Percentiles rank a stretch among this genome's conserved stretches.
Conservation (phyloP, 2,797 vertebrate genomes). For the Pseudopleuronectes americanus region DNA sequence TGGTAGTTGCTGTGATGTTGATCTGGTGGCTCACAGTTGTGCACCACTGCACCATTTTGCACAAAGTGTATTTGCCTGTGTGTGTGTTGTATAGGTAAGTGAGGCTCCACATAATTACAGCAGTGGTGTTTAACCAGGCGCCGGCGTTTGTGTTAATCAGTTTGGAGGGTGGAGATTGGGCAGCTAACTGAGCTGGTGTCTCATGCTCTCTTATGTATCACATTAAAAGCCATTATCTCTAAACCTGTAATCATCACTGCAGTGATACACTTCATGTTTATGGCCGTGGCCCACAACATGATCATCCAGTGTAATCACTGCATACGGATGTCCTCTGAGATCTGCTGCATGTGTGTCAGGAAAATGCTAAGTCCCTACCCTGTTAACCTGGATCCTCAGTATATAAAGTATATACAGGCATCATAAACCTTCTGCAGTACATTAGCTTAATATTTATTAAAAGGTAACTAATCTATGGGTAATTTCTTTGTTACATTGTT, state of each 20-base stretch:
- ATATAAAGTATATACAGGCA: not conserved
- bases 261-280: constrained; percentile 28
- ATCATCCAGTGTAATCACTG: constrained; percentile 34
- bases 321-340: constrained; percentile 33
- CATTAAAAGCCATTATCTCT: constrained; percentile 55
- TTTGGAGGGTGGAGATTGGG: constrained; percentile 73
- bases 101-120: constrained; percentile 67
- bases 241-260: constrained; percentile 63
- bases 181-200: constrained; percentile 67
- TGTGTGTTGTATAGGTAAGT: constrained; percentile 13
- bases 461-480: not conserved
- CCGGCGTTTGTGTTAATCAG: constrained; percentile 78
- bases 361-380: constrained; percentile 9
- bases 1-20: constrained; percentile 63
- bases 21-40: constrained; percentile 48
- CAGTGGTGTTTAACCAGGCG: constrained; percentile 75
- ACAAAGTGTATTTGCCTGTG: constrained; percentile 6
- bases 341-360: constrained; percentile 16
- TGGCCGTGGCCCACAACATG: constrained; percentile 33
- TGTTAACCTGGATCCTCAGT: constrained; percentile 17
- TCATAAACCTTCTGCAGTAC: not conserved
- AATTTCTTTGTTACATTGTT: too few relatives aligned
- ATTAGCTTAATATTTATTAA: not conserved
- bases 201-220: constrained; percentile 61
- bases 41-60: constrained; percentile 29